Conservation (phyloP, 1,140 invertebrate genomes). For the Druon quercuslanigerum region DNA sequence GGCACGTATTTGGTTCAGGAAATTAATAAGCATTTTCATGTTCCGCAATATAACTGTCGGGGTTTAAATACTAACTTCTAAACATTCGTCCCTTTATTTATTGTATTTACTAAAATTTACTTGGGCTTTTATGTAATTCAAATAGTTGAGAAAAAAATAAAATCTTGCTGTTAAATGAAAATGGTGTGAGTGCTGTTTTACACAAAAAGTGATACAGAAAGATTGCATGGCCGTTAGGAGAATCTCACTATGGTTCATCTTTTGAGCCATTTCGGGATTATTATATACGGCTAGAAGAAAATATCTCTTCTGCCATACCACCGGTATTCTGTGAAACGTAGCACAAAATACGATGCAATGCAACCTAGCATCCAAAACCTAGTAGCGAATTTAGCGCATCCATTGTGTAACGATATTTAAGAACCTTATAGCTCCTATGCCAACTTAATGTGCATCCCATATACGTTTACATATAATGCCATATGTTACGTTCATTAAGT, state of each 20-base stretch:
- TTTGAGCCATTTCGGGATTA: not conserved
- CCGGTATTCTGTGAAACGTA: not conserved
- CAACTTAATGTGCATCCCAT: not conserved
- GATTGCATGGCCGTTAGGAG: not conserved
- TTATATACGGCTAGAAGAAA: not conserved
- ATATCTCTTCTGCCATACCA: not conserved
- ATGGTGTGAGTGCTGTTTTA: not conserved
- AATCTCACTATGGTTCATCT: not conserved
- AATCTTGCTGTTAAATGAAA: not conserved
- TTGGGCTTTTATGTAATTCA: too few species aligned
- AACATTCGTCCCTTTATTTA: too few species aligned
- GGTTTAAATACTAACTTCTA: too few species aligned
- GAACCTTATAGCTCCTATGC: not conserved
- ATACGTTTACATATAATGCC: too few species aligned
- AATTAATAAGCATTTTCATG: too few species aligned
- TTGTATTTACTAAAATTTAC: too few species aligned
- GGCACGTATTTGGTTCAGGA: not conserved
- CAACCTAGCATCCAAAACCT: not conserved
- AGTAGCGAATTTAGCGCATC: not conserved
- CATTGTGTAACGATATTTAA: not conserved
- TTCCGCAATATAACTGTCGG: too few species aligned
- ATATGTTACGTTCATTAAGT: too few species aligned
- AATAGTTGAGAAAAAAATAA: too few species aligned
- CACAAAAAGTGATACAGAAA: too few species aligned
- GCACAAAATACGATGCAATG: slow-evolving; percentile 7